These are phyloP conservation scores for Rotaria sp. DNA, from an alignment of 2,888 invertebrate genomes.

Conservation along the genomic window DNA sequence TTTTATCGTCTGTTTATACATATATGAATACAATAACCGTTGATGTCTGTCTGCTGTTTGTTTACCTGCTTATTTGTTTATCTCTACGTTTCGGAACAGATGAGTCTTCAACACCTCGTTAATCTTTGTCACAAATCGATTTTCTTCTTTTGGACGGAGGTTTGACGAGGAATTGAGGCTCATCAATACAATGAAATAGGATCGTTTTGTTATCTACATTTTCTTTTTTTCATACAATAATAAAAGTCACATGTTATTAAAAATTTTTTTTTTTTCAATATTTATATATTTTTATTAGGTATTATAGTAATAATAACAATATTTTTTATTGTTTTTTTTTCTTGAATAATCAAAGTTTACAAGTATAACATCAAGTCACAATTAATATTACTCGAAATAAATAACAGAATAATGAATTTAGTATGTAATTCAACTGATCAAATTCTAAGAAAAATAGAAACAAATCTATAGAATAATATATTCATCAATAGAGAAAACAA, in stretches of 20 bases:
- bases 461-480: too few relatives aligned
- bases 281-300: too few relatives aligned
- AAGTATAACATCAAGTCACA: too few relatives aligned
- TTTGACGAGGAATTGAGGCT: conserved; percentile 25
- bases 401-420: background rate
- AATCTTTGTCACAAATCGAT: conserved; percentile 29
- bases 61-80: background rate
- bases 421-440: too few relatives aligned
- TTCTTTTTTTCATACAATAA: background rate
- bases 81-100: background rate
- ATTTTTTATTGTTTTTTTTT: too few relatives aligned
- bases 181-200: background rate
- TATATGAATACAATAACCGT: too few relatives aligned
- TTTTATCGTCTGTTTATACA: background rate
- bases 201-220: background rate
- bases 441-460: too few relatives aligned
- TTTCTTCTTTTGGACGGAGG: conserved; percentile 23
- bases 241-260: background rate
- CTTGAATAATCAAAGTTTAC: too few relatives aligned
- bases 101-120: conserved; percentile 17
- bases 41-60: background rate
- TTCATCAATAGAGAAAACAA: too few relatives aligned
- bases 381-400: background rate
- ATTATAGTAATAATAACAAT: too few relatives aligned
- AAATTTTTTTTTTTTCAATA: too few relatives aligned